Base-by-base conservation (phyloP, 2,797 vertebrate genomes). In the Dermochelys coriacea region DNA sequence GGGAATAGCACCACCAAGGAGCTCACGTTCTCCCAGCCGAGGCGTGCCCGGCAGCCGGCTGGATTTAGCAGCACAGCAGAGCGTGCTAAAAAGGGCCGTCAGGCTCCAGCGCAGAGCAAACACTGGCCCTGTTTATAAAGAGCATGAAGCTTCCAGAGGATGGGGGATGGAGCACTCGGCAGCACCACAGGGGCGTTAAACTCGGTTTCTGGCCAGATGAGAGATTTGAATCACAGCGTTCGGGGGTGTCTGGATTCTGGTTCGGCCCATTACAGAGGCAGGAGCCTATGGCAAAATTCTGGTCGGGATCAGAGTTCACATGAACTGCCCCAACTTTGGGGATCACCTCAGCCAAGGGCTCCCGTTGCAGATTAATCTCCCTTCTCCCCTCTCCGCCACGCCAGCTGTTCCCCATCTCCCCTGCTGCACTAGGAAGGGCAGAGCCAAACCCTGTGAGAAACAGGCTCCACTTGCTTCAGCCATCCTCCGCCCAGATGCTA, bases 1-100 rank as follows among this genome's bases (percentile, higher is more conserved):
- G 95, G 97, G 97, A 97, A 97, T 96, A 97, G 95, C 96, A 96
- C 49, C 96, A 19, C 3, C 52, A 21, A 23, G 21, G 95, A 97
- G 96, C 94, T 97, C 97, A 95, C 93, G 59, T 96, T 96, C 95
- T 89, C 92, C 5, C 59, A 88, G 90, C 87, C 80, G 92, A 61
- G 57, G 57, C 29, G 57, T 3, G 31, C 59, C 59, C 15, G 7
- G 59, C 31, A 34, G 59, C 31, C 6, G 14, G 59, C 31, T 8
- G 31, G 59, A 61, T 61, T 61, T 61, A 61, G 59, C 80, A 3
- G 52, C 1, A 5, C 1, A 8, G 88, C 95, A 89, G 92, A 85
- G 83, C 1, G 1, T 82, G 86, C 95, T 97, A 93, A 95, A 97
- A 96, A 89, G 94, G 55, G 96, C 93, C 84, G 34, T 0, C 0